Conservation (phyloP, 2,888 invertebrate genomes). For the Abrostola triplasia region DNA sequence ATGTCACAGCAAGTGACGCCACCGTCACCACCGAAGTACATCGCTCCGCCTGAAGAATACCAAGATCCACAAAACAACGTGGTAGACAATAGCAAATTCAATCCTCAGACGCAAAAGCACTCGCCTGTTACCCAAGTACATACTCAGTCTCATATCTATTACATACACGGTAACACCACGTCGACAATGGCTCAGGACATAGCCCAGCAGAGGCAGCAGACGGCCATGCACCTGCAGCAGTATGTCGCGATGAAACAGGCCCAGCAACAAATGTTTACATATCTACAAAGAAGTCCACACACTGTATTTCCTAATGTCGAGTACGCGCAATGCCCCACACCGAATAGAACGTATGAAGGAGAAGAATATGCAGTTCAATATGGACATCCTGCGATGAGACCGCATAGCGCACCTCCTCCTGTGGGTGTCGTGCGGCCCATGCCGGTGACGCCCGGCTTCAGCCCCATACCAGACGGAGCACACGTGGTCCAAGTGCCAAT, state of each 20-base stretch:
- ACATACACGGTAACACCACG: slow-evolving; percentile 80
- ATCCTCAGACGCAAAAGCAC: slow-evolving; percentile 60
- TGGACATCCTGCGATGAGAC: slow-evolving; percentile 75
- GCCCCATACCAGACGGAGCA: slow-evolving; percentile 71
- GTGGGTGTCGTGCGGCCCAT: slow-evolving; percentile 77
- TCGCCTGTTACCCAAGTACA: slow-evolving; percentile 64
- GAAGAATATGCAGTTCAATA: slow-evolving; percentile 78
- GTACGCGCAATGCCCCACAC: slow-evolving; percentile 68
- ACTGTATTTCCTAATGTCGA: slow-evolving; percentile 82
- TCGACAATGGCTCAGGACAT: slow-evolving; percentile 74
- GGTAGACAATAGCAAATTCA: slow-evolving; percentile 69
- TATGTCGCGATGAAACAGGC: slow-evolving; percentile 88
- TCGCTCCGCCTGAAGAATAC: slow-evolving; percentile 84
- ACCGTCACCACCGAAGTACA: slow-evolving; percentile 81
- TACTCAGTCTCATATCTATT: slow-evolving; percentile 80
- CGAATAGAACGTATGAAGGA: slow-evolving; percentile 74
- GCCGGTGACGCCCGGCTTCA: slow-evolving; percentile 73
- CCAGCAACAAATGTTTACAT: slow-evolving; percentile 84
- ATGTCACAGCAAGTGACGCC: slow-evolving; percentile 84
- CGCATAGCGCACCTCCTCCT: slow-evolving; percentile 80
- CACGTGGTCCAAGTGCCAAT: slow-evolving; percentile 83
- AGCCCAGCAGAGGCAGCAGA: slow-evolving; percentile 84
- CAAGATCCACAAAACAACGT: slow-evolving; percentile 82
- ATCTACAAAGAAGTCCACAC: slow-evolving; percentile 81
- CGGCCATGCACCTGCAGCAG: slow-evolving; percentile 84